Conservation (phyloP, 2,113 vertebrate species). For the Vombatus ursinus region DNA sequence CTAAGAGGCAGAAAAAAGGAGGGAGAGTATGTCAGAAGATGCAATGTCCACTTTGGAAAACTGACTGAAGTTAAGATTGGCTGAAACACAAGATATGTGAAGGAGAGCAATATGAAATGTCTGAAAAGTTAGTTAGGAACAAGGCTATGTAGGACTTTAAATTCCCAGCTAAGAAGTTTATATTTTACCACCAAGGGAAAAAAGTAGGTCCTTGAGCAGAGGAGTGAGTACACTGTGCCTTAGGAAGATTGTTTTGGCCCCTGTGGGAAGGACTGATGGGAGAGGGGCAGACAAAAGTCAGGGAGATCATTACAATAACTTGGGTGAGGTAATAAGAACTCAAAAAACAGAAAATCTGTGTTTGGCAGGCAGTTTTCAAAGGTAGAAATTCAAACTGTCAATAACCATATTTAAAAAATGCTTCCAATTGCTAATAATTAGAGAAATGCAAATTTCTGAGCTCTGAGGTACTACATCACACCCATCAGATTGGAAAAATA, state of each 20-base stretch:
- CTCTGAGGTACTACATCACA: neutral
- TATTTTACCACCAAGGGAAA: neutral
- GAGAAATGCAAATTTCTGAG: neutral
- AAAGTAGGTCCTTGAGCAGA: no score
- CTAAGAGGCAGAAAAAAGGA: neutral
- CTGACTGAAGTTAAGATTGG: neutral
- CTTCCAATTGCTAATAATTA: no score
- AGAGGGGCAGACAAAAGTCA: neutral
- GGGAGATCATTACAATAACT: neutral
- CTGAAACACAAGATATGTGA: neutral
- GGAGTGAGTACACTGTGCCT: no score
- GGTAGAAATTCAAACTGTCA: neutral
- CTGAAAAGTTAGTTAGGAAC: neutral
- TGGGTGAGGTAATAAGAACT: neutral
- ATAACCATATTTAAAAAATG: neutral
- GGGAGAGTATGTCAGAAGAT: neutral
- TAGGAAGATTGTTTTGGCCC: neutral
- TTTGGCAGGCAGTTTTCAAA: neutral
- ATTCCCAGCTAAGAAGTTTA: neutral
- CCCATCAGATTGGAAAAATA: neutral
- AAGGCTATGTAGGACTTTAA: neutral
- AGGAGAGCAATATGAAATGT: neutral
- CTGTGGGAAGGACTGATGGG: neutral
- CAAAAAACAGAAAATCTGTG: neutral
- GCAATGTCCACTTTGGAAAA: neutral